These are phyloP conservation scores for Notechis scutatus DNA, from an alignment of 2,113 vertebrate genomes.

Conservation along the genomic window DNA sequence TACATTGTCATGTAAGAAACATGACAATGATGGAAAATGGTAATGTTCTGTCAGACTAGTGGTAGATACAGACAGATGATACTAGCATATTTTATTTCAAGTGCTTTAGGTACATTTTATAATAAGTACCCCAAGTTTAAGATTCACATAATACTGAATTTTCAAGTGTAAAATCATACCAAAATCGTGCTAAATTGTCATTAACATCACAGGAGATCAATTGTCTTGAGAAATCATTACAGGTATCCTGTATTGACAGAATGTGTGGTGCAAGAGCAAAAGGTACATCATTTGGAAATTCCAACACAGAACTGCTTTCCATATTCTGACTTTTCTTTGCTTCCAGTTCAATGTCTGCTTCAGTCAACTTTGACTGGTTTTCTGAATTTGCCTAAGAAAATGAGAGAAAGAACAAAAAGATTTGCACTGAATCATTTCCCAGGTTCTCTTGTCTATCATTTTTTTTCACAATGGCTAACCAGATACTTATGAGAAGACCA, in stretches of 20 bases:
- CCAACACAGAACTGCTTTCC: constrained; percentile 71
- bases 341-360: constrained; percentile 25
- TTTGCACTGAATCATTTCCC: neutral
- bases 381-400: constrained; percentile 52
- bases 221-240: constrained; percentile 72
- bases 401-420: constrained; percentile 29
- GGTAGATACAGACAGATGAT: constrained; percentile 15
- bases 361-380: constrained; percentile 27
- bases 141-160: constrained; percentile 88
- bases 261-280: constrained; percentile 92
- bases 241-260: constrained; percentile 76
- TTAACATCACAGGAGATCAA: constrained; percentile 75
- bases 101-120: constrained; percentile 14
- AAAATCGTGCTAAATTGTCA: constrained; percentile 84
- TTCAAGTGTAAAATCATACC: constrained; percentile 95
- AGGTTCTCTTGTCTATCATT: neutral
- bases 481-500: neutral
- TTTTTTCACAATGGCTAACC: neutral
- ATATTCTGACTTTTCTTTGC: constrained; percentile 49
- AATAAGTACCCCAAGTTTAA: constrained; percentile 44
- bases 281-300: constrained; percentile 87
- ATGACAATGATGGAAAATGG: constrained; percentile 13
- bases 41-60: constrained; percentile 11
- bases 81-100: constrained; percentile 33
- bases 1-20: constrained; percentile 15